Base-by-base conservation (phyloP, 2,113 vertebrate genomes). In the Siniperca chuatsi region DNA sequence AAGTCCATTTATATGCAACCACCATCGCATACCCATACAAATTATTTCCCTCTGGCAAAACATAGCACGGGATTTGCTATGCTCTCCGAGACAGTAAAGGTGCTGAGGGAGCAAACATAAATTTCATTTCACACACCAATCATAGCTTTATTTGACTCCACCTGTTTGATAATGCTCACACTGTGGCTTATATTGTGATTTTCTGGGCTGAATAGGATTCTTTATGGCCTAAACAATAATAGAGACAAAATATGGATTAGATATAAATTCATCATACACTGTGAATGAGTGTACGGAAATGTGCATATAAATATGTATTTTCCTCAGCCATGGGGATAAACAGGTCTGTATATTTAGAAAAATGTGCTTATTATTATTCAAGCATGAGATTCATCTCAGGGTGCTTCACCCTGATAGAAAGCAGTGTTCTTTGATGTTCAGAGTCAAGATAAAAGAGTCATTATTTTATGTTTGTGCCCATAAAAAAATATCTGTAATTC, bases 231-330 rank as follows among this genome's bases (percentile, higher is more conserved):
- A 29, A 78, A 76, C 79, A 84, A 89, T 88, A 92, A 93, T 90
- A 73, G 80, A 87, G 87, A 86, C 89, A 92, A 92, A 91, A 94
- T 92, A 87, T 92, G 90, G 84, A 94, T 94, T 90, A 88, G 81
- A 83, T 86, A 84, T 88, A 87, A 80, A 93, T 92, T 91, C 81
- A 92, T 91, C 87, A 85, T 87, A 75, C 84, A 72, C 52, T 11
- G 82, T 69, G 82, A 89, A 92, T 75, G 79, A 68, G 81, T 55
- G 48, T 75, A 89, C 29, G n/a, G 86, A 50, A 89, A 90, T 84
- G 68, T 87, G 85, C 79, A 89, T 86, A 94, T 92, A 94, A 93
- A 94, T 93, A 87, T 93, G 86, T 90, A 90, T 91, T 91, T 88
- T 82, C 77, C 68, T 85, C 80, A 75, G 90, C 89, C 87, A 84